These are phyloP conservation scores for Columba guinea DNA, from an alignment of 2,797 vertebrate genomes.

Conservation along the genomic window DNA sequence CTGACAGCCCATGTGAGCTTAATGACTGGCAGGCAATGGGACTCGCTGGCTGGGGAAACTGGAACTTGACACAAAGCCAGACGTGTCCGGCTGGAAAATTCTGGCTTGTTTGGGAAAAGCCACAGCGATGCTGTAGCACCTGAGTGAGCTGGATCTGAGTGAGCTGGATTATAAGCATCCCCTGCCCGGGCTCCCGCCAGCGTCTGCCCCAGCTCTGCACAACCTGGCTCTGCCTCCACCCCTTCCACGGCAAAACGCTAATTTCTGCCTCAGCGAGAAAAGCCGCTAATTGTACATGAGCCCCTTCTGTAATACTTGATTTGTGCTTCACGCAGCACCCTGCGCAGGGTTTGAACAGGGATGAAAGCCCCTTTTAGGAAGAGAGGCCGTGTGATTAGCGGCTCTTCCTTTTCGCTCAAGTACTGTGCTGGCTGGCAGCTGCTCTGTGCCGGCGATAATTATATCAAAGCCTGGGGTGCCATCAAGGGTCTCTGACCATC, in stretches of 20 bases:
- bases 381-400: background rate
- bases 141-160: background rate
- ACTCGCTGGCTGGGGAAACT: background rate
- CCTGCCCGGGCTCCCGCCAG: too few species aligned
- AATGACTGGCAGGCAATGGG: background rate
- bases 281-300: background rate
- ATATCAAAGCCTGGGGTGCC: constrained; percentile 23
- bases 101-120: constrained; percentile 1
- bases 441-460: background rate
- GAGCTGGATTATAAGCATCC: background rate
- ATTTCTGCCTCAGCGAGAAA: background rate
- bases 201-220: background rate
- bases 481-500: constrained; percentile 34
- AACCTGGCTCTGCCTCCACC: background rate
- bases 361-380: background rate
- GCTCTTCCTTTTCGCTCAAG: background rate
- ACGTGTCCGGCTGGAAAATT: background rate
- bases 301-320: background rate
- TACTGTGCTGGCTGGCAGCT: background rate
- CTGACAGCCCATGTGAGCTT: background rate
- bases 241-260: background rate
- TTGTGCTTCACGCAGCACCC: background rate
- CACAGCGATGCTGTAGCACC: background rate
- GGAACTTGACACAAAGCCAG: background rate
- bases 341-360: background rate